Evolutionary conservation across 30 jellyfish, hydroid and myxozoan species (phyloP).

Genomic region (Pelagia noctiluca): DNA sequence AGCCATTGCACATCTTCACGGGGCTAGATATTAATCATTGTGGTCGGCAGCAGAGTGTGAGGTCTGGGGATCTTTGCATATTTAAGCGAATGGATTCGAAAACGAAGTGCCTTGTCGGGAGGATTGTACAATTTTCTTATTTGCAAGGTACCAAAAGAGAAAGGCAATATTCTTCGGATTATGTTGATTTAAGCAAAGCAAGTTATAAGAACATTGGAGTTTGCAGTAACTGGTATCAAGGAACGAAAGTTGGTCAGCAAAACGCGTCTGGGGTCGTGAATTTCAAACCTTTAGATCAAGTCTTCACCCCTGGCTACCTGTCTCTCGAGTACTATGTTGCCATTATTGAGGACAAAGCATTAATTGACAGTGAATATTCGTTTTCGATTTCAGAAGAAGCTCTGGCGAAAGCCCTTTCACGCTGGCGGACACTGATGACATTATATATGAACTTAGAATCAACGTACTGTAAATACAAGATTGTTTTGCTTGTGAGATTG

Average conservation of each 20-base stretch:
- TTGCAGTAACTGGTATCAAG: constrained; percentile 19
- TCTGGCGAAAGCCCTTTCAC: no score
- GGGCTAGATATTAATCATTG: no score
- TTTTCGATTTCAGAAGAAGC: no score
- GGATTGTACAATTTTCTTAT: constrained; percentile 24
- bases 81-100: constrained; percentile 10
- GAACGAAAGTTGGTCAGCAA: background rate
- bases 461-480: no score
- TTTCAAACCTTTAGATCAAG: constrained; percentile 15
- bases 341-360: constrained; percentile 20
- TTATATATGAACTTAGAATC: no score
- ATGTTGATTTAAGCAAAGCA: constrained; percentile 16
- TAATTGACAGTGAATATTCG: constrained; percentile 7
- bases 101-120: constrained; percentile 1
- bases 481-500: no score
- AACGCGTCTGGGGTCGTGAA: background rate
- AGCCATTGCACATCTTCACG: no score
- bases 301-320: constrained; percentile 60
- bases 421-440: no score
- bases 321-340: constrained; percentile 20
- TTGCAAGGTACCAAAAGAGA: constrained; percentile 43
- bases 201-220: constrained; percentile 36
- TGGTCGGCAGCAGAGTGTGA: constrained; percentile 41
- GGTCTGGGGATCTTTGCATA: constrained; percentile 36
- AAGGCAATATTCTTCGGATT: constrained; percentile 30